Evolutionary conservation across 2,113 vertebrate genomes (phyloP), one percentile per base, ranked within the genome.

Genomic region (Felis chaus): DNA sequence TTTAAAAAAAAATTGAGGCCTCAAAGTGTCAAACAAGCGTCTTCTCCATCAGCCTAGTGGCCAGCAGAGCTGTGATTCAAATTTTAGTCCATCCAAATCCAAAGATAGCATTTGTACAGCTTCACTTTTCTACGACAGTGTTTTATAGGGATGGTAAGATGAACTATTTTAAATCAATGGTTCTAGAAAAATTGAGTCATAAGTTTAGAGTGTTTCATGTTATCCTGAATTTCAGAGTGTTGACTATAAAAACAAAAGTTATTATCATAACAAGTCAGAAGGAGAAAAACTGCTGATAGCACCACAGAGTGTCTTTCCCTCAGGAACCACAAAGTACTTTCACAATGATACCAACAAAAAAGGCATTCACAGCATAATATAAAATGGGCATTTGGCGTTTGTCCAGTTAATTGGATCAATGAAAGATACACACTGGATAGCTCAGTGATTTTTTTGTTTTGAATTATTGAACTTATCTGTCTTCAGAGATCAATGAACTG

Each of bases 151-250:
- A 73, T 45, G 69, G 41, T 39, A 33, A 80, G 21, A 50, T 21
- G 74, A 95, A 73, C 41, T 94, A 88, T 79, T 97, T 98, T 57
- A 86, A 68, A 36, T 92, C 69, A 88, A 91, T 92, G 61, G 55
- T 91, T 94, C 48, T 71, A 94, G 61, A 97, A 97, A 95, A 87
- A 79, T 61, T 88, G 41, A 73, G 74, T 95, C 73, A 94, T 95
- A 84, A 86, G 63, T 76, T 95, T 81, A 81, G 69, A 95, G 45
- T 71, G 80, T 84, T 92, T 97, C 81, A 82, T 16, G 57, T 92
- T 88, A 63, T 73, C 63, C 76, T 96, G 71, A 96, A 98, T 97
- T 92, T 96, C 83, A 82, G 65, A 96, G 66, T 82, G 81, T 97
- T 97, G 96, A 96, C 69, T 89, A 0, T 94, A 66, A 95, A 95